Conservation (phyloP, 2,888 invertebrate species). For the Thumatha senex region DNA sequence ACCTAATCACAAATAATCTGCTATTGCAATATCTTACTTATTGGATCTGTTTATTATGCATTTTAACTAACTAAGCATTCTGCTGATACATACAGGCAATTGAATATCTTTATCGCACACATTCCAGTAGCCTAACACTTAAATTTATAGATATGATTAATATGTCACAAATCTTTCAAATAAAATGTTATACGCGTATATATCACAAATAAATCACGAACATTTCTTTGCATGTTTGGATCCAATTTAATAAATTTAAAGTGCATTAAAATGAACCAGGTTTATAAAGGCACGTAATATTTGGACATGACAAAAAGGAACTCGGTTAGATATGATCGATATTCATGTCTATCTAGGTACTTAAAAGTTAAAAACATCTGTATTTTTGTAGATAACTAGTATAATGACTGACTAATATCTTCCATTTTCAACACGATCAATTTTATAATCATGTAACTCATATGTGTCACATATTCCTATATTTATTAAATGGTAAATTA, state of each 20-base stretch:
- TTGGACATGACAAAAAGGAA: slow-evolving; percentile 50
- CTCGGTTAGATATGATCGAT: slow-evolving; percentile 45
- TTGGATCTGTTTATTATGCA: slow-evolving; percentile 24
- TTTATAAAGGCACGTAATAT: slow-evolving; percentile 48
- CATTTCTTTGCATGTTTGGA: neutral
- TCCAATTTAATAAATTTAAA: slow-evolving; percentile 4
- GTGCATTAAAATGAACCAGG: slow-evolving; percentile 17
- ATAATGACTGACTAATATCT: slow-evolving; percentile 9
- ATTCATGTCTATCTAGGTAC: slow-evolving; percentile 23
- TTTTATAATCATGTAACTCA: slow-evolving; percentile 13
- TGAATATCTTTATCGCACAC: no score
- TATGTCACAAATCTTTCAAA: slow-evolving; percentile 17
- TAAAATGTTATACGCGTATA: slow-evolving; percentile 1
- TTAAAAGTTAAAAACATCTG: slow-evolving; percentile 11
- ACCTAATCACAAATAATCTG: slow-evolving; percentile 18
- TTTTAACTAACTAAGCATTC: neutral
- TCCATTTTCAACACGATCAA: slow-evolving; percentile 13
- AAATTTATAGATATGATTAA: slow-evolving; percentile 30
- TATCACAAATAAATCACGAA: slow-evolving; percentile 7
- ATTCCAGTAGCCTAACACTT: neutral
- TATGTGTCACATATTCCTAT: slow-evolving; percentile 21
- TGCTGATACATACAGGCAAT: neutral
- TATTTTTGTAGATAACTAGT: slow-evolving; percentile 11
- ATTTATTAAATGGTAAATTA: slow-evolving; percentile 34
- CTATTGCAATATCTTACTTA: slow-evolving; percentile 10